phyloP scores from a whole-genome alignment of 2,113 vertebrate species.

The Trichomycterus rosablanca region DNA sequence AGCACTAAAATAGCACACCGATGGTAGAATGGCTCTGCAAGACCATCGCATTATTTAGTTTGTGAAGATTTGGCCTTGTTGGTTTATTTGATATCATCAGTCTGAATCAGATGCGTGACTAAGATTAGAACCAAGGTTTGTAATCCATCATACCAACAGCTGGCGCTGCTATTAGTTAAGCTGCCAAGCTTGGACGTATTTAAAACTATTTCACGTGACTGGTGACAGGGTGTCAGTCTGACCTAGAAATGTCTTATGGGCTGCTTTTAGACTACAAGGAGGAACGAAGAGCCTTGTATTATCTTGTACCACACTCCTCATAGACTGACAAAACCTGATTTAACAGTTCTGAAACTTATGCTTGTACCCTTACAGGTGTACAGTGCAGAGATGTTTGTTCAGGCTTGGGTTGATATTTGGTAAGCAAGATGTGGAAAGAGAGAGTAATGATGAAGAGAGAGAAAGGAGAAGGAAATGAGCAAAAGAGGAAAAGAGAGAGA shows the following conservation, averaged over 20 bases:
- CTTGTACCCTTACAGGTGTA: slow-evolving; percentile 26
- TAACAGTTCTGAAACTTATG: slow-evolving; percentile 15
- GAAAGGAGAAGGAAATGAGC: not conserved
- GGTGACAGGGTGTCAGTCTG: slow-evolving; percentile 53
- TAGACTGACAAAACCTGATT: not conserved
- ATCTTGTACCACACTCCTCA: not conserved
- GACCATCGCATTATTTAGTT: not conserved
- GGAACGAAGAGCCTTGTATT: not conserved
- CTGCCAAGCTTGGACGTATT: slow-evolving; percentile 59
- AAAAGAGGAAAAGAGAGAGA: not conserved
- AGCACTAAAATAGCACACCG: too few species aligned
- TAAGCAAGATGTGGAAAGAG: slow-evolving; percentile 3
- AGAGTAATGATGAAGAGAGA: not conserved
- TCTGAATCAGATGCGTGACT: slow-evolving; percentile 19
- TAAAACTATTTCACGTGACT: slow-evolving; percentile 46
- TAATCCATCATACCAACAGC: slow-evolving; percentile 32
- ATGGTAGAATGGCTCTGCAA: too few species aligned
- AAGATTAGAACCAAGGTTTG: too few species aligned
- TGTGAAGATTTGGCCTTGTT: not conserved
- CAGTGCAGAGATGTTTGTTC: slow-evolving; percentile 10
- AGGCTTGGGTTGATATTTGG: slow-evolving; percentile 26
- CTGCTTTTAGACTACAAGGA: slow-evolving; percentile 1
- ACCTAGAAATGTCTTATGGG: slow-evolving; percentile 59
- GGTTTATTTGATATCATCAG: slow-evolving; percentile 10
- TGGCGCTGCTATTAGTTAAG: slow-evolving; percentile 56